phyloP scores from a whole-genome alignment of 2,888 invertebrate genomes.

The Cactoblastis cactorum region DNA sequence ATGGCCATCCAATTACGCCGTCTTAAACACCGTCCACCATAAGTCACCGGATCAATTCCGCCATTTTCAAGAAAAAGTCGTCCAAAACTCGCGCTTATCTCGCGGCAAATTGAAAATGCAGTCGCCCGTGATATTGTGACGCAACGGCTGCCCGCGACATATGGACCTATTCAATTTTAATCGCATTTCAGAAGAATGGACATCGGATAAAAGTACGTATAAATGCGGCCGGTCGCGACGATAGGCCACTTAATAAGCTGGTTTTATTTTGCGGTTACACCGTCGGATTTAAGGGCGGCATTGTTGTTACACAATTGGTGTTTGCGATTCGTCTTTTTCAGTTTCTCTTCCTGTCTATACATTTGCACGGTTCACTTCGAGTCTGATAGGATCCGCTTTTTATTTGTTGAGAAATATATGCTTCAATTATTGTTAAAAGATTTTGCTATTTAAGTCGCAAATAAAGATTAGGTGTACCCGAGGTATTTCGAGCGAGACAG shows the following conservation, averaged over 20 bases:
- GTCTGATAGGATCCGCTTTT: conserved; percentile 1
- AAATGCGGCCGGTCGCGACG: conserved; percentile 43
- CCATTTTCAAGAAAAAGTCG: conserved; percentile 73
- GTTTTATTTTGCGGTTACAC: conserved; percentile 72
- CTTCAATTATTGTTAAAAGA: conserved; percentile 14
- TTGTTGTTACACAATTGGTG: conserved; percentile 65
- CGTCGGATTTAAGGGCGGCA: conserved; percentile 61
- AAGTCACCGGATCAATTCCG: conserved; percentile 77
- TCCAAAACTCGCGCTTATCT: conserved; percentile 75
- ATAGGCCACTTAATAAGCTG: conserved; percentile 68
- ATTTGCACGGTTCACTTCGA: conserved; percentile 44
- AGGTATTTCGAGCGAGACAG: conserved; percentile 41
- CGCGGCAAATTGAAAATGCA: conserved; percentile 79
- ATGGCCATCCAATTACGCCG: conserved; percentile 67
- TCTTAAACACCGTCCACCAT: conserved; percentile 57
- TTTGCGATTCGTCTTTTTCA: conserved; percentile 72
- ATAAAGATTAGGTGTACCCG: conserved; percentile 21
- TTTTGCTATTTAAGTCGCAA: conserved; percentile 11
- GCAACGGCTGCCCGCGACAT: conserved; percentile 72
- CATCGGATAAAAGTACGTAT: conserved; percentile 71
- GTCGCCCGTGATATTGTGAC: conserved; percentile 75
- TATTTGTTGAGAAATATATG: conserved; percentile 21
- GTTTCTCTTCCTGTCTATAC: conserved; percentile 48
- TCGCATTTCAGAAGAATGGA: conserved; percentile 78
- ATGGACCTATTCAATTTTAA: conserved; percentile 79